phyloP scores from a whole-genome alignment of 2,797 vertebrate species.

The Geotrypetes seraphini region DNA sequence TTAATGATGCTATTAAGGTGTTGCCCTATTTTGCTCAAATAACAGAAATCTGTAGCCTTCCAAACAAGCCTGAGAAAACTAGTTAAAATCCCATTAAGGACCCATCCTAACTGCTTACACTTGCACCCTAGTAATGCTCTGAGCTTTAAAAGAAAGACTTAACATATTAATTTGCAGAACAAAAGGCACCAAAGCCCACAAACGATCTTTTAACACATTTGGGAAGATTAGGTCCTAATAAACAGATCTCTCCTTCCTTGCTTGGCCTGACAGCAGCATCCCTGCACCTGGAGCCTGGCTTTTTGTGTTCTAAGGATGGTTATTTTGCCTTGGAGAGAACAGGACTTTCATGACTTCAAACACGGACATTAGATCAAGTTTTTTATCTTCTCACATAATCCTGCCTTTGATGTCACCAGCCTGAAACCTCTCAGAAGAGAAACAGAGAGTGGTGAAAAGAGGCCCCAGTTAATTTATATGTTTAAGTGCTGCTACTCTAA shows the following conservation, averaged over 20 bases:
- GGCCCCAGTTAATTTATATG: constrained; percentile 58
- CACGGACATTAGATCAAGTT: constrained; percentile 78
- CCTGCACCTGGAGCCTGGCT: constrained; percentile 48
- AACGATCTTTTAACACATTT: constrained; percentile 41
- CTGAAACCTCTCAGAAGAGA: constrained; percentile 67
- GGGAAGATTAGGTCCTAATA: constrained; percentile 33
- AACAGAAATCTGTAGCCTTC: not conserved
- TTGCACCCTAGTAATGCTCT: constrained; percentile 13
- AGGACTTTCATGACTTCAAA: constrained; percentile 82
- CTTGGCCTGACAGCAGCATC: constrained; percentile 8
- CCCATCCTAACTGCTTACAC: constrained; percentile 13
- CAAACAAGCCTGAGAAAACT: constrained; percentile 16
- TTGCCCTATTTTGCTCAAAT: not conserved
- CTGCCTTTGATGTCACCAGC: constrained; percentile 84
- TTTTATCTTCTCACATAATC: constrained; percentile 73
- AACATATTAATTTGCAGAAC: constrained; percentile 35
- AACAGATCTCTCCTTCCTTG: constrained; percentile 18
- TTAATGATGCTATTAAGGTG: constrained; percentile 4
- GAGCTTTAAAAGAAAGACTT: constrained; percentile 31
- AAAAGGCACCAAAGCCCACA: constrained; percentile 34
- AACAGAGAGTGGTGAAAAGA: constrained; percentile 59
- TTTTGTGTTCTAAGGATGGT: constrained; percentile 44
- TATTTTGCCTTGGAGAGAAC: constrained; percentile 47
- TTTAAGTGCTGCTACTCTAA: constrained; percentile 59
- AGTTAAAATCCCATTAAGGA: constrained; percentile 42